Percentiles rank a stretch among this genome's conserved stretches.
Conservation (phyloP, 2,797 vertebrate species). For the Onychomys torridus region DNA sequence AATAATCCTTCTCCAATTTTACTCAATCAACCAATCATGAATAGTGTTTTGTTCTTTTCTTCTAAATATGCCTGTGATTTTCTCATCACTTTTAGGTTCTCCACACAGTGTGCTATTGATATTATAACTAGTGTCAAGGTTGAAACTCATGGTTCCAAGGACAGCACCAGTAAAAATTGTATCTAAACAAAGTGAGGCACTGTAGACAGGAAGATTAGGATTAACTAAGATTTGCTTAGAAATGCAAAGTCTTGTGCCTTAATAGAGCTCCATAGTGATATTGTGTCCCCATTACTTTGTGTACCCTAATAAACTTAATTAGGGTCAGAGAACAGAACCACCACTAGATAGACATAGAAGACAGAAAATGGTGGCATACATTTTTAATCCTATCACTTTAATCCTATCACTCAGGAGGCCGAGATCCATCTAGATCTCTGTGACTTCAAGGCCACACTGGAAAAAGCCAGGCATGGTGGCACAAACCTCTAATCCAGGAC, state of each 20-base stretch:
- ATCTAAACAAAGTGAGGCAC: not conserved
- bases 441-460: no score
- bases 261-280: no score
- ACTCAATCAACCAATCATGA: not conserved
- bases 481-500: no score
- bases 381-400: no score
- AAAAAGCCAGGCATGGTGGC: no score
- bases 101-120: not conserved
- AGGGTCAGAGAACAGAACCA: no score
- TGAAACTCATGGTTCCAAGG: not conserved
- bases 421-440: no score
- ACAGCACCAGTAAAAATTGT: not conserved
- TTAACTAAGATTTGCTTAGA: not conserved
- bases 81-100: not conserved
- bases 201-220: not conserved
- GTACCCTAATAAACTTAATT: no score
- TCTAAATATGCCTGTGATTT: not conserved
- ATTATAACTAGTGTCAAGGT: not conserved
- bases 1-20: not conserved
- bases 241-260: not conserved
- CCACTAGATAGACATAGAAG: no score
- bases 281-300: no score
- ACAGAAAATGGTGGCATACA: no score
- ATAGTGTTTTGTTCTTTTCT: not conserved
- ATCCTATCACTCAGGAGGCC: no score